Evolutionary conservation across 1,140 invertebrate genomes (phyloP), one percentile per base, ranked within the genome.

Genomic region (Pseudomyrmex flavicornis): DNA sequence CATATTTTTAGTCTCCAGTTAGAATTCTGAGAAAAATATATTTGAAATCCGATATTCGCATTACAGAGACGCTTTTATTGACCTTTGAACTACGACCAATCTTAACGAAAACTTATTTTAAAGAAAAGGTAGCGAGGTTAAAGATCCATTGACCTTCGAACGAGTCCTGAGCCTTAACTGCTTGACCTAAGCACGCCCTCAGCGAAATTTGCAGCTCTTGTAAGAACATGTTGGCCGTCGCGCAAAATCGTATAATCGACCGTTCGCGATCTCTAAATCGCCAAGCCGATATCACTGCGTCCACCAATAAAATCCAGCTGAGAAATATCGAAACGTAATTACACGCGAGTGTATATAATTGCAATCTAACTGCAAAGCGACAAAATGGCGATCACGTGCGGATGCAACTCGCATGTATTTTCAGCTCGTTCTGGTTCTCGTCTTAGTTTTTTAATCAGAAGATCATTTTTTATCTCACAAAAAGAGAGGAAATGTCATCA

Each of bases 301-400:
- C 52, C 26, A n/a, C 50, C 35, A 79, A 79, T 69, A 3, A 69
- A 54, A 8, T 12, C 20, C 65, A 8, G 9, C 17, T 17, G 17
- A 46, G 58, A 62, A 79, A 79, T 69, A 79, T 10, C 63, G 10
- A 46, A 46, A 52, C 35, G 68, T 20, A 79, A 79, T 79, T 79
- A 79, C 10, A n/a, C 26, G 65, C 62, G 13, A 35, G 35, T 35
- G 35, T 35, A 35, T 46, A 26, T 79, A 79, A 79, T 69, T 79
- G 26, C 50, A 56, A 52, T 22, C 17, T 65, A 69, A 58, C 35
- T 58, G 7, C 63, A 58, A 50, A 20, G 22, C 65, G 52, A 79
- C 35, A 69, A 69, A 79, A 79, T 69, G 63, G 63, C 35, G 61
- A 69, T 2, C 46, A 12, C 0, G 59, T 13, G 44, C 44, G 13